Conservation (phyloP, 2,888 invertebrate genomes). For the Atethmia centrago region DNA sequence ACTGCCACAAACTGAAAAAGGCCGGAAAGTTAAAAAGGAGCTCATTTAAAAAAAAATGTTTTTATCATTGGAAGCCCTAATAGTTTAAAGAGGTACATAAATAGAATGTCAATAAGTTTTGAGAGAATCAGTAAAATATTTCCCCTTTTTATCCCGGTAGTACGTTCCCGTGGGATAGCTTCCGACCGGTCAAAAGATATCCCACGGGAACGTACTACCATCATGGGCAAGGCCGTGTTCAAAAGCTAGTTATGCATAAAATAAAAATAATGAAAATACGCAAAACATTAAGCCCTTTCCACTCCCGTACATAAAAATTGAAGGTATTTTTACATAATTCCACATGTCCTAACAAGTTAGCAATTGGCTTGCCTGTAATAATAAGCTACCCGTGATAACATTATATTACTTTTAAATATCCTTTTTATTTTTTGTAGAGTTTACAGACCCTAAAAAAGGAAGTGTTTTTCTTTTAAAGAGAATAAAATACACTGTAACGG, state of each 20-base stretch:
- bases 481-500: not conserved
- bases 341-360: conserved; percentile 21
- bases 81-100: too few relatives aligned
- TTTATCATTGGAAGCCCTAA: too few relatives aligned
- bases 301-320: not conserved
- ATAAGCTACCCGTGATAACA: conserved; percentile 19
- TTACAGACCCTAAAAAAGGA: not conserved
- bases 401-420: conserved; percentile 17
- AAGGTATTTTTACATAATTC: conserved; percentile 3
- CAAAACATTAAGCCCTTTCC: not conserved
- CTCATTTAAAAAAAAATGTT: not conserved
- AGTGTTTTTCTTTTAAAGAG: not conserved
- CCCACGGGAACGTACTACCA: too few relatives aligned
- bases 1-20: not conserved
- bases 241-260: not conserved
- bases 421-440: conserved; percentile 6
- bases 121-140: not conserved
- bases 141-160: too few relatives aligned
- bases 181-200: too few relatives aligned
- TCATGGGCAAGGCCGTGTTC: too few relatives aligned
- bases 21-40: not conserved
- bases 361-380: conserved; percentile 29
- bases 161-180: not conserved
- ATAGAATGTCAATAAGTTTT: not conserved
- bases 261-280: conserved; percentile 5